Conservation (phyloP, 2,888 invertebrate genomes). For the Andrena trimmerana region DNA sequence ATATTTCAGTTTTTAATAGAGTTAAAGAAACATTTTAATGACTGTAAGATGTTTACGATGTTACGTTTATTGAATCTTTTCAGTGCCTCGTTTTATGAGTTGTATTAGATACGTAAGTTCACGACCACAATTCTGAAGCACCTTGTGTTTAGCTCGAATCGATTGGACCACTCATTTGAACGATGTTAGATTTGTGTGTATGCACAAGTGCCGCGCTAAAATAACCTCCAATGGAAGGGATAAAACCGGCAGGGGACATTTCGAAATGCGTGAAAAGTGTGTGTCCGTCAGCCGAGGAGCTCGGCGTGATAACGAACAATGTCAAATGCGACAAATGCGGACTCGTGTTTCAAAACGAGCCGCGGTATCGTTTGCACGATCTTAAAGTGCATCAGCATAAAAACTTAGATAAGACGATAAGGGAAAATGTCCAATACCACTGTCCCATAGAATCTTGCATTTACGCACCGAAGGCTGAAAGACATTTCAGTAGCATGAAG, state of each 20-base stretch:
- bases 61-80: not conserved
- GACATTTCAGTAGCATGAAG: conserved; percentile 82
- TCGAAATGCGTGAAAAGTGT: conserved; percentile 69
- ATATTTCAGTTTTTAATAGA: not conserved
- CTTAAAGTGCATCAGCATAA: conserved; percentile 81
- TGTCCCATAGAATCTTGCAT: conserved; percentile 82
- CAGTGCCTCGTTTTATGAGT: not conserved
- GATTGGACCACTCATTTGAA: conserved; percentile 25
- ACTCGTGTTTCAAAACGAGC: conserved; percentile 79
- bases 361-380: conserved; percentile 81
- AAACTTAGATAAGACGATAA: conserved; percentile 76
- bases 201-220: conserved; percentile 13
- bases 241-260: conserved; percentile 33
- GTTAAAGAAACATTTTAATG: not conserved
- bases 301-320: conserved; percentile 81
- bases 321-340: conserved; percentile 81
- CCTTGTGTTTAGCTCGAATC: not conserved
- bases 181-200: conserved; percentile 27
- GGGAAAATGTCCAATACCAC: conserved; percentile 80
- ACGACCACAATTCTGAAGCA: not conserved
- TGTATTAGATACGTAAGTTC: not conserved
- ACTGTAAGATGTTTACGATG: not conserved
- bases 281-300: conserved; percentile 80
- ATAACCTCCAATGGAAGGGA: conserved; percentile 61
- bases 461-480: conserved; percentile 77